Conservation (phyloP, 2,113 vertebrate genomes). For the Istiophorus platypterus region DNA sequence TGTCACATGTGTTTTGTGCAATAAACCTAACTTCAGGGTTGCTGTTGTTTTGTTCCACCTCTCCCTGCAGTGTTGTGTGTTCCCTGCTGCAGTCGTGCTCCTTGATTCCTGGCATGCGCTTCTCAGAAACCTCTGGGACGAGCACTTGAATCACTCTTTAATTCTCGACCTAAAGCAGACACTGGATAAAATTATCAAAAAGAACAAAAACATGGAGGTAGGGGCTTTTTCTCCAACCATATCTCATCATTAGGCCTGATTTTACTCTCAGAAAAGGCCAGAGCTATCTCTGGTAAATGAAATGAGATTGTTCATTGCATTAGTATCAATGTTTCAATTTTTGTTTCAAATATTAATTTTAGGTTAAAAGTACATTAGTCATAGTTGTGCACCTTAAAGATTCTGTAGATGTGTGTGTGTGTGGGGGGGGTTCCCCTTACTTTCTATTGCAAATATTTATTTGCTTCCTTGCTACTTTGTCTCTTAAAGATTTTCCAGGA, state of each 20-base stretch:
- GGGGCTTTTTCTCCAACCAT: background rate
- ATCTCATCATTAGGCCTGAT: background rate
- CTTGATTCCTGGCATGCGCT: slow-evolving; percentile 81
- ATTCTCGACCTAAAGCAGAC: slow-evolving; percentile 71
- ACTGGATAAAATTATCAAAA: slow-evolving; percentile 73
- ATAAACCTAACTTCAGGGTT: slow-evolving; percentile 28
- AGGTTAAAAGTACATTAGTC: background rate
- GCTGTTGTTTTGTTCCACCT: slow-evolving; percentile 17
- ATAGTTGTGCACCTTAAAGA: background rate
- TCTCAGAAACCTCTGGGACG: slow-evolving; percentile 73
- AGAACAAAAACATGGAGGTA: slow-evolving; percentile 72
- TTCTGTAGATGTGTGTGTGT: background rate
- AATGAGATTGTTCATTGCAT: background rate
- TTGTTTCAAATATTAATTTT: background rate
- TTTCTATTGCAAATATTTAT: background rate
- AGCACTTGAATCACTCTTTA: slow-evolving; percentile 75
- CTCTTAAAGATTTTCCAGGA: slow-evolving; percentile 79
- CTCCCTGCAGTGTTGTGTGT: slow-evolving; percentile 83
- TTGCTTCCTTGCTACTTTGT: slow-evolving; percentile 1
- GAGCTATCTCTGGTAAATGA: background rate
- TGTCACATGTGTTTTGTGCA: slow-evolving; percentile 9
- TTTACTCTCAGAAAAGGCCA: background rate
- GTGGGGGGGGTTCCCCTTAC: background rate
- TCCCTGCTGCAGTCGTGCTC: slow-evolving; percentile 79
- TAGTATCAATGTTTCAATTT: background rate